Conservation (phyloP, 2,797 vertebrate species). For the Telmatherina bonti region DNA sequence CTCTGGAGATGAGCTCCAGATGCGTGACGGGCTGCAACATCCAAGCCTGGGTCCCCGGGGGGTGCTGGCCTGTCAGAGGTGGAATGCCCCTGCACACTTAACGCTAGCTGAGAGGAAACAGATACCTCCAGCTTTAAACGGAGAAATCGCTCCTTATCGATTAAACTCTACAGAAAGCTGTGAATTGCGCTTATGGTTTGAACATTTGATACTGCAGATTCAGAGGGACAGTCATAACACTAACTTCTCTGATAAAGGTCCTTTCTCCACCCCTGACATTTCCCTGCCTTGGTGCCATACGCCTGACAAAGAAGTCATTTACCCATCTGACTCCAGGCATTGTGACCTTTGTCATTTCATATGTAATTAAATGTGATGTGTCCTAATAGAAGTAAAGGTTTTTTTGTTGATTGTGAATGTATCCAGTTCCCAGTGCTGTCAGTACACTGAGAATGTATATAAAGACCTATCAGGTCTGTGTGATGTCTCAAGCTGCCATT, state of each 20-base stretch:
- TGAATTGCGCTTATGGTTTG: slow-evolving; percentile 78
- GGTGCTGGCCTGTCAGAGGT: slow-evolving; percentile 75
- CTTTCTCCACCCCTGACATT: not conserved
- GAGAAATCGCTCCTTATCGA: slow-evolving; percentile 73
- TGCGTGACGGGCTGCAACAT: slow-evolving; percentile 70
- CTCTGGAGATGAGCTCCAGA: slow-evolving; percentile 78
- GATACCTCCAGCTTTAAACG: slow-evolving; percentile 67
- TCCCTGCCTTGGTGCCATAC: slow-evolving; percentile 11
- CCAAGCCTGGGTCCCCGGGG: slow-evolving; percentile 62
- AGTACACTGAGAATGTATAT: slow-evolving; percentile 65
- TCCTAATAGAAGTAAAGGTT: slow-evolving; percentile 50
- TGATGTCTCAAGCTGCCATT: slow-evolving; percentile 72
- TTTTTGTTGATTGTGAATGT: slow-evolving; percentile 67
- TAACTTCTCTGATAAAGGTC: slow-evolving; percentile 45
- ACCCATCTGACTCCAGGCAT: slow-evolving; percentile 61
- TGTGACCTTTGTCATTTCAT: slow-evolving; percentile 64
- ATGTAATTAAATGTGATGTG: slow-evolving; percentile 70
- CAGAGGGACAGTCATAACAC: slow-evolving; percentile 70
- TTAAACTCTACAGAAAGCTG: slow-evolving; percentile 72
- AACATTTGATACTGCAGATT: slow-evolving; percentile 78
- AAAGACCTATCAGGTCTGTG: slow-evolving; percentile 72
- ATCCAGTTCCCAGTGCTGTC: slow-evolving; percentile 58
- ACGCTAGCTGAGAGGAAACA: slow-evolving; percentile 78
- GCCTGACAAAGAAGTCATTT: slow-evolving; percentile 66
- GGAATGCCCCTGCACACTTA: slow-evolving; percentile 81